phyloP scores from a whole-genome alignment of 2,797 vertebrate species.

The Melanotaenia trifasciata region DNA sequence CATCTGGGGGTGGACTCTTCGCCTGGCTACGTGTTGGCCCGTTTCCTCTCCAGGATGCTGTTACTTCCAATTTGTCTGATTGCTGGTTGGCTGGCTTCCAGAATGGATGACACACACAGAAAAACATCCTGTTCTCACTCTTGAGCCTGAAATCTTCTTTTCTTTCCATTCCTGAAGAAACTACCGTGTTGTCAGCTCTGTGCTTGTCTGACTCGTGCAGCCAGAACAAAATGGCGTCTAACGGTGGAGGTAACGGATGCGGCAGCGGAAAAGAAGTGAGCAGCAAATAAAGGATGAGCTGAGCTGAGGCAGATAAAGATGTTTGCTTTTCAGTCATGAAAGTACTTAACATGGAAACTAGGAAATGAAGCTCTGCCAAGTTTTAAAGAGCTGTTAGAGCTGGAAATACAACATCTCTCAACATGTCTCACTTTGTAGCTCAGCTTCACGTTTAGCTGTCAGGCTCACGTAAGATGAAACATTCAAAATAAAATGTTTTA shows the following conservation, averaged over 20 bases:
- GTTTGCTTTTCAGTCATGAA: conserved; percentile 50
- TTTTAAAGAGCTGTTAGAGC: neutral
- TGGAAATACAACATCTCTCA: neutral
- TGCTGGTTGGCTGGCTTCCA: conserved; percentile 72
- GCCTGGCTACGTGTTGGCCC: conserved; percentile 52
- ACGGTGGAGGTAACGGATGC: neutral
- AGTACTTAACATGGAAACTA: conserved; percentile 27
- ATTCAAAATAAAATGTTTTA: too few species aligned
- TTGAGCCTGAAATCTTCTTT: conserved; percentile 53
- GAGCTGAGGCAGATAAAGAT: conserved; percentile 30
- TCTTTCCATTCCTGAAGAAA: conserved; percentile 45
- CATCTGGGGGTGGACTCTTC: conserved; percentile 5
- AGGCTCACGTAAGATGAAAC: too few species aligned
- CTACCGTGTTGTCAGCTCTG: neutral
- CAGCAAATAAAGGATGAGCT: conserved; percentile 19
- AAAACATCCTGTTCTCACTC: conserved; percentile 76
- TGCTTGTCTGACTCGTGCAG: conserved; percentile 9
- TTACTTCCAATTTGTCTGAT: conserved; percentile 66
- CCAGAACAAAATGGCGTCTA: conserved; percentile 55
- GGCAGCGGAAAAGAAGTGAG: conserved; percentile 21
- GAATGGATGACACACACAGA: conserved; percentile 38
- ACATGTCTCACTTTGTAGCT: neutral
- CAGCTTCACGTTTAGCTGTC: too few species aligned
- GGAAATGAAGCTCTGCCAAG: conserved; percentile 34
- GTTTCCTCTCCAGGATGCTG: conserved; percentile 62